A percentile compares a stretch with the other conserved stretches of the same genome.
phyloP scores from a whole-genome alignment of 2,113 vertebrate genomes.

The Ptilonorhynchus violaceus region DNA sequence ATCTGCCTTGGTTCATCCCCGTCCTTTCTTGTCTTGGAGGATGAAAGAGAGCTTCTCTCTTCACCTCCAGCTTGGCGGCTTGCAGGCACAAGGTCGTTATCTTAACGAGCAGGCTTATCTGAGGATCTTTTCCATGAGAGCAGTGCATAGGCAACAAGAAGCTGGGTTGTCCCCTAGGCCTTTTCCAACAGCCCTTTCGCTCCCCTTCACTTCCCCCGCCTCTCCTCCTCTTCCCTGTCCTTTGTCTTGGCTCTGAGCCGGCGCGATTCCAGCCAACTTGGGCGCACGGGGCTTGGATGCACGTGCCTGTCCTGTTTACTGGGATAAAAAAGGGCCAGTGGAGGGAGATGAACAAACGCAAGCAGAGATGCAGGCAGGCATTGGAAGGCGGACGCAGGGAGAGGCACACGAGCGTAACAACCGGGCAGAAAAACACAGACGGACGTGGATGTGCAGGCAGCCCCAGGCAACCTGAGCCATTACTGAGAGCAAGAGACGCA shows the following conservation, averaged over 20 bases:
- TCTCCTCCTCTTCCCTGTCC: neutral
- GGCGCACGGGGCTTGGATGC: rapidly evolving
- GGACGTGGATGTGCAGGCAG: neutral
- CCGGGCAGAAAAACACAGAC: neutral
- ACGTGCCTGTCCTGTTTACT: neutral
- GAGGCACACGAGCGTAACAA: neutral
- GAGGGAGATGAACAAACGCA: neutral
- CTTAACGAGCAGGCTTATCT: neutral
- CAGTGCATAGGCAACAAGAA: neutral
- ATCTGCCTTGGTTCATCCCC: neutral
- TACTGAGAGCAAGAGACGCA: neutral
- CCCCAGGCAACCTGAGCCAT: neutral
- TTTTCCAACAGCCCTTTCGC: neutral
- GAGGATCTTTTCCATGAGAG: neutral
- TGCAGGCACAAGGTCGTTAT: neutral
- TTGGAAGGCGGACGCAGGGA: rapidly evolving
- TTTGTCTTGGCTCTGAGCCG: neutral
- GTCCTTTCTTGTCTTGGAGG: neutral
- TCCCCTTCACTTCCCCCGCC: neutral
- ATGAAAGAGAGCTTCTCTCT: neutral
- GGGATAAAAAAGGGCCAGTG: neutral
- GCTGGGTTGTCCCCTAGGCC: neutral
- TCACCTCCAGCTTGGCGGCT: neutral
- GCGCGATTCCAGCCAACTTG: neutral
- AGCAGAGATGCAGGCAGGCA: neutral